Evolutionary conservation across 2,888 invertebrate genomes (phyloP).

Genomic region (Lutraria lutraria): DNA sequence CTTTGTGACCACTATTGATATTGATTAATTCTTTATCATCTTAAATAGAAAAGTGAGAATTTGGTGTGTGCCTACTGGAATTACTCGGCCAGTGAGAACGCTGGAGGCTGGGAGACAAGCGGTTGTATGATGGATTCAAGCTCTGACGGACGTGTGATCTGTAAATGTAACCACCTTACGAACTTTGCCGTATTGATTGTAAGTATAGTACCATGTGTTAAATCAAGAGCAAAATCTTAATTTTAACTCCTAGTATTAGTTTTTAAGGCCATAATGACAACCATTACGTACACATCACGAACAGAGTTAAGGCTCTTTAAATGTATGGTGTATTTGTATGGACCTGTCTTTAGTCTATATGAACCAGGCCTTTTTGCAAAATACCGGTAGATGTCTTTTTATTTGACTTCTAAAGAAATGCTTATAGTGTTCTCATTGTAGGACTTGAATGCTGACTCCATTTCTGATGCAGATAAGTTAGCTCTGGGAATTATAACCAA

Average conservation of each 20-base stretch:
- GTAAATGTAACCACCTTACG: conserved; percentile 83
- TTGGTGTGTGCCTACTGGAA: conserved; percentile 81
- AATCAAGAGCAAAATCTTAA: not conserved
- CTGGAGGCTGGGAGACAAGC: conserved; percentile 79
- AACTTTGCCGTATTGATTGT: conserved; percentile 84
- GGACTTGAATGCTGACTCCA: conserved; percentile 66
- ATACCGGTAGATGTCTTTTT: not conserved
- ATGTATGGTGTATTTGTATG: too few relatives aligned
- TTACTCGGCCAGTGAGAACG: conserved; percentile 71
- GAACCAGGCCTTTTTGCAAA: too few relatives aligned
- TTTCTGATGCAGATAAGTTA: conserved; percentile 76
- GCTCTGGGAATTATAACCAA: conserved; percentile 86
- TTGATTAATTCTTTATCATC: not conserved
- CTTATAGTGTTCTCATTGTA: conserved; percentile 36
- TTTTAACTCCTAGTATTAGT: too few relatives aligned
- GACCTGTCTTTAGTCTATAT: too few relatives aligned
- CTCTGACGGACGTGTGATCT: conserved; percentile 73
- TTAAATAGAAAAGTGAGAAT: conserved; percentile 17
- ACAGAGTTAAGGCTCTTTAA: too few relatives aligned
- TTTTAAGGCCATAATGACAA: too few relatives aligned
- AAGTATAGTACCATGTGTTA: conserved; percentile 47
- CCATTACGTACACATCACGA: too few relatives aligned
- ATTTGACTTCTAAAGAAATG: not conserved
- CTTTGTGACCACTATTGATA: too few relatives aligned
- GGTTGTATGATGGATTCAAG: conserved; percentile 72